Percentiles rank a stretch among this genome's conserved stretches.
Evolutionary conservation across 2,113 vertebrate genomes (phyloP).

Genomic region (Miniopterus natalensis): DNA sequence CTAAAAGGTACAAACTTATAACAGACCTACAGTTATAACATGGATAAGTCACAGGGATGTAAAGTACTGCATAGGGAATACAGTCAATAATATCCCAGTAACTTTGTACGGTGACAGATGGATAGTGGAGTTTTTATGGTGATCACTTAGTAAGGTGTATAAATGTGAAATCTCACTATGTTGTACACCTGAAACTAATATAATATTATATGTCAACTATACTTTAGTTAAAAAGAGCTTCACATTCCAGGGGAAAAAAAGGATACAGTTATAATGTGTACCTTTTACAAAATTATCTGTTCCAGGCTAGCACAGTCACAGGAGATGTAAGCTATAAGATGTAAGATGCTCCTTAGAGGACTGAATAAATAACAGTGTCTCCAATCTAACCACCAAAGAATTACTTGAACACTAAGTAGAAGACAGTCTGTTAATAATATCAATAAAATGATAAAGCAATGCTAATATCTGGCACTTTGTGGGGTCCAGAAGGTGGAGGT

Average conservation of each 20-base stretch:
- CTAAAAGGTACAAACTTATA: not conserved
- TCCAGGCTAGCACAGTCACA: not conserved
- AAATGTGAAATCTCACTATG: not conserved
- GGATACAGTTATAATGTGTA: not conserved
- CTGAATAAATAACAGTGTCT: conserved; percentile 10
- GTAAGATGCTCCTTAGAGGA: not conserved
- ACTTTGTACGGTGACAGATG: not conserved
- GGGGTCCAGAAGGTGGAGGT: not conserved
- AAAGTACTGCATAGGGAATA: not conserved
- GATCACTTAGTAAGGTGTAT: not conserved
- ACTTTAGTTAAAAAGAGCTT: not conserved
- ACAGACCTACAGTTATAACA: not conserved
- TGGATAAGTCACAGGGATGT: not conserved
- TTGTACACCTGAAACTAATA: not conserved
- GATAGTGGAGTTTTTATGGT: not conserved
- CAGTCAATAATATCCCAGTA: not conserved
- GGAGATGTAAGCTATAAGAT: not conserved
- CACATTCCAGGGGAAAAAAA: not conserved
- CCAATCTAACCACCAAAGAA: not conserved
- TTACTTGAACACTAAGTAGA: not conserved
- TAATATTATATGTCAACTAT: not conserved
- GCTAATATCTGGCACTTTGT: not conserved
- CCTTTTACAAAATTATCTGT: not conserved
- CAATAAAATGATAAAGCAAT: not conserved
- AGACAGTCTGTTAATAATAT: not conserved